Conservation (phyloP, 2,113 vertebrate species). For the Alouatta palliata region DNA sequence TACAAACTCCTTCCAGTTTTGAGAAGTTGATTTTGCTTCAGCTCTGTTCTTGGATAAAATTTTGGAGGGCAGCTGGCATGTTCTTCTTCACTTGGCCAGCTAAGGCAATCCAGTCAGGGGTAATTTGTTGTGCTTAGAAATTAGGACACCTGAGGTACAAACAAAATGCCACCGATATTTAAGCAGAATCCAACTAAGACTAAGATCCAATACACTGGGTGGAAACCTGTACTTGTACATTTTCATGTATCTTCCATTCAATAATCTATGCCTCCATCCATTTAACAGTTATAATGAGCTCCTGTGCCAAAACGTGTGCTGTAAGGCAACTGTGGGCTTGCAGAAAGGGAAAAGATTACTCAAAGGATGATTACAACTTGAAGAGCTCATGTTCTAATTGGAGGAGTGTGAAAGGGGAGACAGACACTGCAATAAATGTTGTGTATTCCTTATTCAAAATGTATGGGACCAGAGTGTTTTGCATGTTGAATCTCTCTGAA, state of each 20-base stretch:
- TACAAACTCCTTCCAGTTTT: background rate
- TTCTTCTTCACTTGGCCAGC: background rate
- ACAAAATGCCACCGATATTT: background rate
- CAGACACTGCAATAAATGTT: too few species aligned
- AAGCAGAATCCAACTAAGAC: background rate
- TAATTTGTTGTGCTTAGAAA: background rate
- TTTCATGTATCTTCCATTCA: background rate
- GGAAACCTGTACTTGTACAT: background rate
- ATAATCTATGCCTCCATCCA: background rate
- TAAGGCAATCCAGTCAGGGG: background rate
- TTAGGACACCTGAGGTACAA: background rate
- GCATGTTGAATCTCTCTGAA: background rate
- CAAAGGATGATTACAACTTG: background rate
- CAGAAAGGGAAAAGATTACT: background rate
- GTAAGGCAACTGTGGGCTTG: background rate
- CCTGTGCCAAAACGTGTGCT: rapidly evolving
- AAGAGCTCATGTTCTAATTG: background rate
- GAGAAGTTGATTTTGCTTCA: background rate
- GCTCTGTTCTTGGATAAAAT: background rate
- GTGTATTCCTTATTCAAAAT: background rate
- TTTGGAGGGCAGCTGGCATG: background rate
- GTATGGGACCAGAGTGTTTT: background rate
- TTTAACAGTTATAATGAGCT: background rate
- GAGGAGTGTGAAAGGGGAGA: background rate
- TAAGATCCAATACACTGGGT: background rate